phyloP scores from a whole-genome alignment of 2,888 invertebrate genomes.

The Synergus itoensis region DNA sequence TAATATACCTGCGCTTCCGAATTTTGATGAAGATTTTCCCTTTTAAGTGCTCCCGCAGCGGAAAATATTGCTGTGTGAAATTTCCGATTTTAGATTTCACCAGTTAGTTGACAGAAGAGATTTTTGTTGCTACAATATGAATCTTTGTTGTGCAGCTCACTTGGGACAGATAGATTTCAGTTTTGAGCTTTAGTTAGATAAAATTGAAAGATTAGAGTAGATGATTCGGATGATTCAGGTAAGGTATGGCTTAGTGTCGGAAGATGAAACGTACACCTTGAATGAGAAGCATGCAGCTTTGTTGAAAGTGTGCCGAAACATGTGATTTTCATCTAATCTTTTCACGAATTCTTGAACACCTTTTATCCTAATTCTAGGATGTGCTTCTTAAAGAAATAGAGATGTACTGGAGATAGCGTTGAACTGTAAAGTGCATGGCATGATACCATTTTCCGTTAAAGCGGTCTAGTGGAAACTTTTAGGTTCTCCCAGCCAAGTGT shows the following conservation, averaged over 20 bases:
- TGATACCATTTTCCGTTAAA: slow-evolving; percentile 26
- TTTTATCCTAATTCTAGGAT: slow-evolving; percentile 16
- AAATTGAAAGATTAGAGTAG: not conserved
- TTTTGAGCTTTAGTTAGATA: not conserved
- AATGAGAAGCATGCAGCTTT: slow-evolving; percentile 17
- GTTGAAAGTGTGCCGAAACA: slow-evolving; percentile 33
- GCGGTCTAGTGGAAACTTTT: slow-evolving; percentile 2
- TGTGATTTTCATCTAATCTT: slow-evolving; percentile 29
- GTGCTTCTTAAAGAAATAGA: slow-evolving; percentile 3
- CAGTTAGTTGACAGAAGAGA: not conserved
- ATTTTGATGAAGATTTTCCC: slow-evolving; percentile 22
- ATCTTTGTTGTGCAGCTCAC: not conserved
- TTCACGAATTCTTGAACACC: slow-evolving; percentile 9
- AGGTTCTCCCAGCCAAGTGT: slow-evolving; percentile 21
- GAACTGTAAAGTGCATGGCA: slow-evolving; percentile 27
- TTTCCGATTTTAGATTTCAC: not conserved
- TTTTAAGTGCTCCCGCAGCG: not conserved
- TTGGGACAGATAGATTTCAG: not conserved
- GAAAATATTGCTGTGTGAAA: not conserved
- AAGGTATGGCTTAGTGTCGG: not conserved
- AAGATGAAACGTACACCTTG: slow-evolving; percentile 8
- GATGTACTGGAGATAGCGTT: slow-evolving; percentile 17
- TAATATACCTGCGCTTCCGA: slow-evolving; percentile 27
- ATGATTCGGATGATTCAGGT: not conserved
- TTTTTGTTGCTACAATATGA: not conserved